phyloP scores from a whole-genome alignment of 2,113 vertebrate genomes.

The Elgaria multicarinata region DNA sequence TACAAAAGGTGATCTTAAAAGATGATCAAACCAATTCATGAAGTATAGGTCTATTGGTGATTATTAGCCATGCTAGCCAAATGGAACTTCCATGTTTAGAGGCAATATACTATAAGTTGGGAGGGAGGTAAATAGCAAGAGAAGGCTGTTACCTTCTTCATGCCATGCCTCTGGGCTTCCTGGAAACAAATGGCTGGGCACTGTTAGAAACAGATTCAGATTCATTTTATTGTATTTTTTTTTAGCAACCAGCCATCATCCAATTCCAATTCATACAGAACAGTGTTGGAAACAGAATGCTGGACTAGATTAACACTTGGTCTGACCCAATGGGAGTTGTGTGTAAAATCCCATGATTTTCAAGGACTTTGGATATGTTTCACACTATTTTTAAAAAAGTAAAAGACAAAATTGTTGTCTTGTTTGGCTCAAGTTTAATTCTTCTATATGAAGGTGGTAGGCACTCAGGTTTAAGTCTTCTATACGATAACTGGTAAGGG shows the following conservation, averaged over 20 bases:
- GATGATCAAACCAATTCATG: neutral
- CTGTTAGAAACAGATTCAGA: neutral
- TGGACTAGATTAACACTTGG: neutral
- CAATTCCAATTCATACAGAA: neutral
- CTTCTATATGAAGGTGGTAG: neutral
- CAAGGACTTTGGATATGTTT: neutral
- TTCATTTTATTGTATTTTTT: neutral
- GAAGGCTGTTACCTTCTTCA: neutral
- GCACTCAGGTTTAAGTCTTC: too few relatives aligned
- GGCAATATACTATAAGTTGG: neutral
- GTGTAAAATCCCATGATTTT: neutral
- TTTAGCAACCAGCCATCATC: neutral
- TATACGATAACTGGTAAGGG: too few relatives aligned
- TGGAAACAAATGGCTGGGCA: neutral
- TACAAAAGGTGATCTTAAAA: neutral
- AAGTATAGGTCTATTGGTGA: neutral
- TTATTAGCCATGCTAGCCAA: neutral
- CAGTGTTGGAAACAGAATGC: neutral
- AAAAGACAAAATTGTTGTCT: neutral
- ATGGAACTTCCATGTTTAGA: neutral
- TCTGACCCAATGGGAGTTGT: neutral
- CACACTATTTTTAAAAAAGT: neutral
- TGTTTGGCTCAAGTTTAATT: neutral
- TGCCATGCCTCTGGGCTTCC: neutral
- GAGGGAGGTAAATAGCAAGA: neutral